These are phyloP conservation scores for Hesperia comma DNA, from an alignment of 2,888 invertebrate genomes.

Conservation along the genomic window DNA sequence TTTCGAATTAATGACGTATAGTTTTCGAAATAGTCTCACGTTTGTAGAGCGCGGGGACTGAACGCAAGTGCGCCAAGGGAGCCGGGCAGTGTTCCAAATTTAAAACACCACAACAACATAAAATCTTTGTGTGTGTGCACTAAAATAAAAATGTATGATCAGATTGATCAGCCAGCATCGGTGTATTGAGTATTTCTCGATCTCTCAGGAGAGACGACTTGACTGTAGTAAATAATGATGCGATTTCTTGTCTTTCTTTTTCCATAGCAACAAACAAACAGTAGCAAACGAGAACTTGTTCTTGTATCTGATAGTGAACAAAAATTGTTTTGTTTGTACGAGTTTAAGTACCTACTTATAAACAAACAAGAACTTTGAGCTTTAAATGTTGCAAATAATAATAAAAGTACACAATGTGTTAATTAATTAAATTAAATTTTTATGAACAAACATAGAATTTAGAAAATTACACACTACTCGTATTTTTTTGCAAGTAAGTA, in stretches of 20 bases:
- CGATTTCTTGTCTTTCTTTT: background rate
- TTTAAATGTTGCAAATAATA: too few species aligned
- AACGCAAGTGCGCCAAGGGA: constrained; percentile 62
- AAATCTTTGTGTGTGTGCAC: constrained; percentile 57
- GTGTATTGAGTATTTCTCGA: constrained; percentile 3
- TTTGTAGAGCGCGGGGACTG: constrained; percentile 63
- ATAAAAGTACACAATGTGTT: too few species aligned
- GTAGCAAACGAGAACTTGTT: too few species aligned
- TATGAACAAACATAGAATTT: too few species aligned
- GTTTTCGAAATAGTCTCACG: constrained; percentile 59
- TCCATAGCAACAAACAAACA: too few species aligned
- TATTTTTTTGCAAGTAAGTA: too few species aligned
- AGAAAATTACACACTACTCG: too few species aligned
- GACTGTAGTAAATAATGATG: background rate
- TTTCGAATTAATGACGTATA: constrained; percentile 47
- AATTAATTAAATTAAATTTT: too few species aligned
- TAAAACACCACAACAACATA: constrained; percentile 67
- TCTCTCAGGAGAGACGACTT: background rate
- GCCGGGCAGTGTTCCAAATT: constrained; percentile 79
- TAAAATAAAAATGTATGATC: constrained; percentile 45
- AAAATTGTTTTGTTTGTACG: too few species aligned
- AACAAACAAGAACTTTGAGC: too few species aligned
- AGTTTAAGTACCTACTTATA: too few species aligned
- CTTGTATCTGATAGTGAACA: too few species aligned
- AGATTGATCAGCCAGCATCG: constrained; percentile 23